Evolutionary conservation across 2,888 invertebrate genomes (phyloP), one percentile per base, ranked within the genome.

Genomic region (Stratiomys singularior): DNA sequence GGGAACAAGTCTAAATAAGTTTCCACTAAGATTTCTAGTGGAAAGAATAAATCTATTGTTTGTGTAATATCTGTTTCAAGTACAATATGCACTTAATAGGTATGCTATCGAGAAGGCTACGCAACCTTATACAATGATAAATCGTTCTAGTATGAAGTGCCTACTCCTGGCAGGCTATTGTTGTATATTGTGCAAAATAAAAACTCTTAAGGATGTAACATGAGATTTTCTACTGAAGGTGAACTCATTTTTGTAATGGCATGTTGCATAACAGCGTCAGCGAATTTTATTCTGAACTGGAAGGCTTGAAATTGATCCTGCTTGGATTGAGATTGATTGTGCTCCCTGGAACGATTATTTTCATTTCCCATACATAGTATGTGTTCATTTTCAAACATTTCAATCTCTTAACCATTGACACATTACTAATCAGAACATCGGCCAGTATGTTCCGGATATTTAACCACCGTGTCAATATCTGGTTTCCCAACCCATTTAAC

Each of bases 31-130:
- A 9, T n/a, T n/a, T n/a, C n/a, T 13, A 18, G 15, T 18, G 52
- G 7, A 52, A 52, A 58, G 21, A 58, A 21, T n/a, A 58, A 58
- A 58, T 58, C 5, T 21, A 58, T 58, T 58, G 58, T 58, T 58
- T 58, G 58, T 21, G 58, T 18, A 58, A 58, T 58, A 15, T 58
- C n/a, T 21, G 15, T 9, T 37, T 3, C 9, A 9, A 37, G 37
- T 58, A 58, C 11, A 18, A 18, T 21, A 23, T 18, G 21, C n/a
- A 37, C 37, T 37, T 9, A 37, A 5, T 58, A 21, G n/a, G n/a
- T 21, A 7, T 58, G 21, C 37, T 37, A 5, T 37, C n/a, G n/a
- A n/a, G 9, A 37, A 37, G 37, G 37, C 37, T 37, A 37, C 9
- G 37, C 5, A 37, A 9, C 9, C 11, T 58, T 11, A 2, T 18